Base-by-base conservation (phyloP, 2,797 vertebrate genomes). In the Hypotaenidia okinawae region DNA sequence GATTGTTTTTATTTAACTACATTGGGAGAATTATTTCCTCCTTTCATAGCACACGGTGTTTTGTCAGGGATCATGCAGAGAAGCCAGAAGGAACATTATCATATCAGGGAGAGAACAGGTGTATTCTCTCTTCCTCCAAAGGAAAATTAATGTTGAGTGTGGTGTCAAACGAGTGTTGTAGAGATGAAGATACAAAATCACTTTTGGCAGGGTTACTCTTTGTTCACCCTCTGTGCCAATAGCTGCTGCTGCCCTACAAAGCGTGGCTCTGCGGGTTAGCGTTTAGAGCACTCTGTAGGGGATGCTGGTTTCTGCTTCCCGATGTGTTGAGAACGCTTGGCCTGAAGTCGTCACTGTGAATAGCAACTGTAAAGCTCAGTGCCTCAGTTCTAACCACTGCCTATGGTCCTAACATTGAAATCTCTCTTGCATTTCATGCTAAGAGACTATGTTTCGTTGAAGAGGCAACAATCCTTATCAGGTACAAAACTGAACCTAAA, bases 21-120 rank as follows among this genome's bases (percentile, higher is more conserved):
- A 72, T 76, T 16, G 82, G 58, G 32, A 69, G 43, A 73, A 63
- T 77, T 47, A 32, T 51, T 93, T 92, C 73, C 54, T 91, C 25
- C 79, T 90, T 95, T 62, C 66, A 13, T 30, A 63, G 73, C 61
- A 66, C 27, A 61, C 86, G 87, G 51, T 68, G 41, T 88, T 90
- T 86, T 94, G 58, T 94, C 76, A 86, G 52, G 55, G 30, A 80
- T 70, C 5, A 3, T 70, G 75, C 61, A 83, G 82, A 58, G 95
- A 77, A 83, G 80, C 80, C 90, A 95, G 90, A 95, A 96, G 74
- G 81, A 90, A 54, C 7, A 2, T 62, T 75, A 83, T 92, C 90
- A 87, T 92, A 94, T 84, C 30, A 52, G 58, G 30, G 79, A 51
- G 33, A 47, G 41, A 88, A 72, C 69, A 88, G 79, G 79, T 94